Conservation (phyloP, 2,113 vertebrate species). For the Coreoperca whiteheadi region DNA sequence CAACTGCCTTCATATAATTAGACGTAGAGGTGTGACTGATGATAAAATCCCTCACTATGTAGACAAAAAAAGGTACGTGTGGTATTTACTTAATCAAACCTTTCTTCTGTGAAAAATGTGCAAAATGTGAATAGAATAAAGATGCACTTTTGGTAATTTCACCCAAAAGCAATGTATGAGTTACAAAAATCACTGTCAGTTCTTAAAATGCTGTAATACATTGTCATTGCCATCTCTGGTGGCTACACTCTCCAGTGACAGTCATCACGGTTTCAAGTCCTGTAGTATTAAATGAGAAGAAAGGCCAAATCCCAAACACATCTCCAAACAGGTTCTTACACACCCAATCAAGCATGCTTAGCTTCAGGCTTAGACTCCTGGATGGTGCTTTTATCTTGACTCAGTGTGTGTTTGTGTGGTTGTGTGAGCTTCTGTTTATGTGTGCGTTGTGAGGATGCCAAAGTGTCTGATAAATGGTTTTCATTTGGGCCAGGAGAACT, state of each 20-base stretch:
- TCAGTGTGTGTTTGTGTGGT: conserved; percentile 36
- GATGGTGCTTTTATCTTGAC: conserved; percentile 59
- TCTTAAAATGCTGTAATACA: background rate
- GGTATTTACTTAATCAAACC: background rate
- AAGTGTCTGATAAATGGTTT: conserved; percentile 74
- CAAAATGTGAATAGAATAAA: background rate
- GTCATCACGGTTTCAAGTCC: conserved; percentile 23
- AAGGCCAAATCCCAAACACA: conserved; percentile 37
- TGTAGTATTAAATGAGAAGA: conserved; percentile 32
- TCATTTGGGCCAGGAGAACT: conserved; percentile 72
- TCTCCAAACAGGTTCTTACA: conserved; percentile 57
- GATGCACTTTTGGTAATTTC: background rate
- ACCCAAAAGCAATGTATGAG: background rate
- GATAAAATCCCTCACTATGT: background rate
- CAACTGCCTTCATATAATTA: background rate
- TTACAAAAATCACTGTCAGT: background rate
- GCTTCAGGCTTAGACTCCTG: conserved; percentile 53
- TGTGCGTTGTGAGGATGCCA: conserved; percentile 55
- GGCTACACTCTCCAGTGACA: background rate
- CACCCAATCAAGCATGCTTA: conserved; percentile 68
- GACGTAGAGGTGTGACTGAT: background rate
- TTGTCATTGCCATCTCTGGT: background rate
- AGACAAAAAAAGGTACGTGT: background rate
- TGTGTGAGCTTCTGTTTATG: conserved; percentile 25
- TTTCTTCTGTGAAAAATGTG: background rate